Evolutionary conservation across 2,797 vertebrate species (phyloP), one percentile per base, ranked within the genome.

Genomic region (Otolemur crassicaudatus): DNA sequence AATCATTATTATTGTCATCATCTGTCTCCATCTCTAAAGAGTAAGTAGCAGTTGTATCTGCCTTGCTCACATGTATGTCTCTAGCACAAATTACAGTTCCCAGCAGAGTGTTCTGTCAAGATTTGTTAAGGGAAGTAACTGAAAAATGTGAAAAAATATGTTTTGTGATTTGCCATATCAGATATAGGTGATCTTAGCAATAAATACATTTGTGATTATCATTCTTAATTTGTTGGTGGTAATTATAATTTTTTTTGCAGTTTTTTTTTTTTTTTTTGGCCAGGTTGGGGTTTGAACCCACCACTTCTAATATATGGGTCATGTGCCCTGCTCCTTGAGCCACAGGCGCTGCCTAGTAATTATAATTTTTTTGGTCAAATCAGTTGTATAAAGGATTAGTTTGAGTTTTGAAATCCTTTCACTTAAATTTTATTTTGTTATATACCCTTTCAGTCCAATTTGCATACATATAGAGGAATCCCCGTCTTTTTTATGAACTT

Each of bases 371-470:
- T 27, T 56, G 46, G 12, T 69, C 34, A 80, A 37, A 56, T 69
- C 61, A 58, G 29, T 67, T 94, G 89, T 87, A 31, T 79, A 89
- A 88, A 94, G 29, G 69, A 79, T 19, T 88, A 40, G 19, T 22
- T 43, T 4, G 17, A 31, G 58, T 77, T 83, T 65, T 76, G 56
- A 94, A 93, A 84, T 79, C 53, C 27, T 31, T 16, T 91, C 34
- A 70, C 40, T 40, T 80, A 40, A 63, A 69, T 92, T 87, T 56
- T n/a, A 84, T 94, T 77, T 87, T 89, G 22, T 73, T 67, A 31
- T 1, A 20, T 91, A 49, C 6, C 8, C 2, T 49, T 92, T 56
- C 16, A 85, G 49, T 81, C 8, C 23, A n/a, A 2, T 72, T 31
- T 65, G 7, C 79, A 22, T n/a, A 75, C 7, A 34, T 22, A 60